These are phyloP conservation scores for Hecatera dysodea DNA, from an alignment of 2,888 invertebrate genomes.

Conservation along the genomic window DNA sequence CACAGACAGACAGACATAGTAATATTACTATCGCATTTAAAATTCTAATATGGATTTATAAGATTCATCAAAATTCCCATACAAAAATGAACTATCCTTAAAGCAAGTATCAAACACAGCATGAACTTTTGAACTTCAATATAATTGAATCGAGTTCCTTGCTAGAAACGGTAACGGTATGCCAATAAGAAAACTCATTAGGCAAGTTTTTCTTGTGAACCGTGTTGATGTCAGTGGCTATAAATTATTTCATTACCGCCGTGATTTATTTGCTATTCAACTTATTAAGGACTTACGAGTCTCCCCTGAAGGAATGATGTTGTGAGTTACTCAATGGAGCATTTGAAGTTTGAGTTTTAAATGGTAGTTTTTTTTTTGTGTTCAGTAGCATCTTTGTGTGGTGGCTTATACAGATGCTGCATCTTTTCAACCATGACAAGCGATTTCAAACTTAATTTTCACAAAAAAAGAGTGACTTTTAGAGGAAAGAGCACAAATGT, in stretches of 20 bases:
- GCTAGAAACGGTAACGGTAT: conserved; percentile 65
- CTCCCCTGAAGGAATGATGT: conserved; percentile 1
- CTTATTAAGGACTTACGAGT: conserved; percentile 38
- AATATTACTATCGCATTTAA: too few relatives aligned
- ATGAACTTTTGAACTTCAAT: conserved; percentile 51
- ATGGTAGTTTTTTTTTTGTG: background rate
- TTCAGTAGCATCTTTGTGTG: background rate
- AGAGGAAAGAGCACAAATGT: too few relatives aligned
- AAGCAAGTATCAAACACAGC: conserved; percentile 18
- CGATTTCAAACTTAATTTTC: too few relatives aligned
- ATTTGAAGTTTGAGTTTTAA: background rate
- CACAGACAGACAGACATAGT: too few relatives aligned
- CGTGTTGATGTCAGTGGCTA: conserved; percentile 50
- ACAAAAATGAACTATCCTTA: background rate
- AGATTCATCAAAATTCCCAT: background rate
- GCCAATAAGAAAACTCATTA: conserved; percentile 72
- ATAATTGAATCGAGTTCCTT: conserved; percentile 70
- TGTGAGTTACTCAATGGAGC: conserved; percentile 4
- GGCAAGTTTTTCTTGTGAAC: conserved; percentile 62
- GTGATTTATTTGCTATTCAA: conserved; percentile 63
- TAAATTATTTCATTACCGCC: conserved; percentile 63
- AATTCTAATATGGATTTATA: too few relatives aligned
- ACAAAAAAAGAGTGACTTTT: too few relatives aligned
- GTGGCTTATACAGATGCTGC: too few relatives aligned
- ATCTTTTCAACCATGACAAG: too few relatives aligned